These are phyloP conservation scores for Heliconius hewitsoni DNA, from an alignment of 1,140 invertebrate genomes.

Conservation along the genomic window DNA sequence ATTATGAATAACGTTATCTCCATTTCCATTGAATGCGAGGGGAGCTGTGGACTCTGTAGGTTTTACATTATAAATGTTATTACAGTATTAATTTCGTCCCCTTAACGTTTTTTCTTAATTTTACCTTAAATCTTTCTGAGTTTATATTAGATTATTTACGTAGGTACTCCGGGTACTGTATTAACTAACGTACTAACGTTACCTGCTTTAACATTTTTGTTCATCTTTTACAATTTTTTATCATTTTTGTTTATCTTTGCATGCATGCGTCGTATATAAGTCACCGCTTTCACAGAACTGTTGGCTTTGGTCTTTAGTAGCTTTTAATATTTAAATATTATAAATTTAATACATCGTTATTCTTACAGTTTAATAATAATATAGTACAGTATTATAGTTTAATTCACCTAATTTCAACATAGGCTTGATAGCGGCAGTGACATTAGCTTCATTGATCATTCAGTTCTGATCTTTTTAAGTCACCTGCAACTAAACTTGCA, in stretches of 20 bases:
- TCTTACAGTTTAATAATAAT: too few species aligned
- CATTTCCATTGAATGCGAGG: neutral
- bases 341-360: too few species aligned
- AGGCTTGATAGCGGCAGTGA: constrained; percentile 3
- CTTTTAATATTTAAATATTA: too few species aligned
- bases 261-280: too few species aligned
- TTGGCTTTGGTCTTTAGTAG: too few species aligned
- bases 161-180: neutral
- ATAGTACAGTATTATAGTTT: too few species aligned
- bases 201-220: too few species aligned
- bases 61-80: constrained; percentile 13
- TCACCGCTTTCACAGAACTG: too few species aligned
- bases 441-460: constrained; percentile 21
- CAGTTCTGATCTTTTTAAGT: constrained; percentile 8
- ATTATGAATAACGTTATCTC: constrained; percentile 2
- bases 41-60: neutral
- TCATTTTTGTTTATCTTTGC: too few species aligned
- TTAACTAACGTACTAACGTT: too few species aligned
- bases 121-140: neutral
- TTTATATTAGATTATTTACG: neutral
- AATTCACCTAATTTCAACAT: neutral
- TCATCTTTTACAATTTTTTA: too few species aligned
- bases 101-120: neutral
- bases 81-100: neutral
- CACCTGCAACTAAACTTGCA: constrained; percentile 17